Evolutionary conservation across 2,888 invertebrate genomes (phyloP).

Genomic region (Drosophila meridiana): DNA sequence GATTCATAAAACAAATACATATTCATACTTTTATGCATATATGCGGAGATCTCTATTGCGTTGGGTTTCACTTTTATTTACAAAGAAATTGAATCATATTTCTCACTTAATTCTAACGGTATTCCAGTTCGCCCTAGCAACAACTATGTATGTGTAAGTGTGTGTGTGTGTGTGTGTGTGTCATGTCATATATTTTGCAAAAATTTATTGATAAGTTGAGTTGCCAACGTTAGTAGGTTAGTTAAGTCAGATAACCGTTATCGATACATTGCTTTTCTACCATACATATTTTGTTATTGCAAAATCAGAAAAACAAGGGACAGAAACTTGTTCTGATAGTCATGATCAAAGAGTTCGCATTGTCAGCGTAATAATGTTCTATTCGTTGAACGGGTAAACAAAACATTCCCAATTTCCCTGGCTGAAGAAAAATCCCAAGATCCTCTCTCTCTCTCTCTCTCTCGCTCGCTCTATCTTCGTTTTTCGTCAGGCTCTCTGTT

Average conservation of each 20-base stretch:
- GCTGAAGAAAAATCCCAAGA: neutral
- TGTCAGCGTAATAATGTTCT: slow-evolving; percentile 26
- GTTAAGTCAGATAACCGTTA: slow-evolving; percentile 55
- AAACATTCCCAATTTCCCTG: slow-evolving; percentile 31
- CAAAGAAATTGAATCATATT: slow-evolving; percentile 55
- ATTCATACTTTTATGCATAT: neutral
- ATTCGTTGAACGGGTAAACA: neutral
- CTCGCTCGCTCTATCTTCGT: neutral
- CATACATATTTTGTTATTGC: slow-evolving; percentile 10
- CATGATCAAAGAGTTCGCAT: slow-evolving; percentile 31
- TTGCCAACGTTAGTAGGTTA: slow-evolving; percentile 54
- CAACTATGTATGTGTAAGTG: slow-evolving; percentile 17
- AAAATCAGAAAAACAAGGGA: neutral
- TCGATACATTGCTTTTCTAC: slow-evolving; percentile 55
- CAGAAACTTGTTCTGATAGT: slow-evolving; percentile 36
- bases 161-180: neutral
- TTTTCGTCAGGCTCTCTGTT: neutral
- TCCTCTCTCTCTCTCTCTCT: neutral
- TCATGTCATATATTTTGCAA: slow-evolving; percentile 1
- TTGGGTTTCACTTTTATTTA: slow-evolving; percentile 69
- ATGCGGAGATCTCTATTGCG: neutral
- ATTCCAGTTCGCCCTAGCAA: slow-evolving; percentile 32
- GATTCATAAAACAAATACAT: slow-evolving; percentile 63
- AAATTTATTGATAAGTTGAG: slow-evolving; percentile 24
- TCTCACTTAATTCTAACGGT: slow-evolving; percentile 13